Evolutionary conservation across 2,113 vertebrate genomes (phyloP).

Genomic region (Cyphomyrus plagiostoma): DNA sequence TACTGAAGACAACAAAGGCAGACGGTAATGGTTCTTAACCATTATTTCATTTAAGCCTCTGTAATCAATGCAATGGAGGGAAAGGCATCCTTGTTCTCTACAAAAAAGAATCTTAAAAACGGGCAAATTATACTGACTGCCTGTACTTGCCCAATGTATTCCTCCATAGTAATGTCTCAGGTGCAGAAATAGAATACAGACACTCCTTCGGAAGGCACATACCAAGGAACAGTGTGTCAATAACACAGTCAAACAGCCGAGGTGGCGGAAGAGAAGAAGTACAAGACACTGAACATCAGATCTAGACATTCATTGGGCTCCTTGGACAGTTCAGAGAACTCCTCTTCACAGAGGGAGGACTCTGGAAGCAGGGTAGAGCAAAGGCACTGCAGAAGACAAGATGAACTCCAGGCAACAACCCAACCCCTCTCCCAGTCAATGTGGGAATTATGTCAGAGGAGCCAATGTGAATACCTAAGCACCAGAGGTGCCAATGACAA

Average conservation of each 20-base stretch:
- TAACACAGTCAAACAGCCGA: too few relatives aligned
- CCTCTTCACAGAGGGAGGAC: background rate
- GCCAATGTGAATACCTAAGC: background rate
- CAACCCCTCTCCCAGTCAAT: background rate
- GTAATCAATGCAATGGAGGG: background rate
- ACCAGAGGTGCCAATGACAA: background rate
- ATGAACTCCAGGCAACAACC: background rate
- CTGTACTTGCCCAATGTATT: background rate
- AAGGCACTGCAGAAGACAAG: background rate
- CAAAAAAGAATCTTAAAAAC: background rate
- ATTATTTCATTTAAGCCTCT: background rate
- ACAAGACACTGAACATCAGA: too few relatives aligned
- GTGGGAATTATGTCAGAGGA: background rate
- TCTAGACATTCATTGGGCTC: background rate
- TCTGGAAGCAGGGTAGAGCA: background rate
- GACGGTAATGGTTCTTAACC: background rate
- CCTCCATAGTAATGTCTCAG: too few relatives aligned
- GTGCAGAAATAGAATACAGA: too few relatives aligned
- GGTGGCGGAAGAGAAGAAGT: too few relatives aligned
- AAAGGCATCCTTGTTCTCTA: background rate
- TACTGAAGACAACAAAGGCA: background rate
- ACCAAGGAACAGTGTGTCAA: too few relatives aligned
- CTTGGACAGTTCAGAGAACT: background rate
- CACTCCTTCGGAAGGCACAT: too few relatives aligned
- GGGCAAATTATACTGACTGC: background rate